Evolutionary conservation across 2,888 invertebrate species (phyloP).

Genomic region (Lepidocyrtoides sp.): DNA sequence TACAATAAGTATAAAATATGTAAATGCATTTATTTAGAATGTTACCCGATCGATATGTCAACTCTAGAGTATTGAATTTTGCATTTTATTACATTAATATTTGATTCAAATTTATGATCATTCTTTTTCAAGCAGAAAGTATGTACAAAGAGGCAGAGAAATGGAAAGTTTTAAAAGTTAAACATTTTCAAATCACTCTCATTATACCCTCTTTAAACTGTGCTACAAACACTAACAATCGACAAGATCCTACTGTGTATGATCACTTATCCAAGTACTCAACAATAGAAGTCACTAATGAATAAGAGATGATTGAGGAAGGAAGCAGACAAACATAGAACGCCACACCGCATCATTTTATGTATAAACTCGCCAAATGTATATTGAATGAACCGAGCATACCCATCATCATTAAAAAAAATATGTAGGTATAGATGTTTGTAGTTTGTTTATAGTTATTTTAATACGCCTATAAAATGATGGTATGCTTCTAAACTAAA

Average conservation of each 20-base stretch:
- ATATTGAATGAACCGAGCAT: not conserved
- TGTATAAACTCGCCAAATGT: constrained; percentile 44
- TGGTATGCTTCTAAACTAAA: not conserved
- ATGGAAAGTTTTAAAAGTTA: constrained; percentile 30
- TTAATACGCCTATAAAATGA: not conserved
- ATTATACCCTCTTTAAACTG: constrained; percentile 33
- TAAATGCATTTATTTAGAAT: too few relatives aligned
- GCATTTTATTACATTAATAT: too few relatives aligned
- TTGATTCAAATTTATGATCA: too few relatives aligned
- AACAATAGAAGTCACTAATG: constrained; percentile 40
- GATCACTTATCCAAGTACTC: too few relatives aligned
- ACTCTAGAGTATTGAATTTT: too few relatives aligned
- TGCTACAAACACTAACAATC: not conserved
- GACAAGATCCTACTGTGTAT: not conserved
- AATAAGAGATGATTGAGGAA: constrained; percentile 60
- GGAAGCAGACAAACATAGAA: constrained; percentile 34
- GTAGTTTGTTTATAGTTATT: not conserved
- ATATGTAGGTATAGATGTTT: not conserved
- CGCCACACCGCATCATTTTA: constrained; percentile 4
- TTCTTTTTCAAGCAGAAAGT: too few relatives aligned
- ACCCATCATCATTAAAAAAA: not conserved
- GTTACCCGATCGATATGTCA: too few relatives aligned
- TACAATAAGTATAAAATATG: too few relatives aligned
- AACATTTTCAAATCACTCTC: constrained; percentile 34
- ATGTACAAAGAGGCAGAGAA: too few relatives aligned